Conservation (phyloP, 2,888 invertebrate genomes). For the Apamea anceps region DNA sequence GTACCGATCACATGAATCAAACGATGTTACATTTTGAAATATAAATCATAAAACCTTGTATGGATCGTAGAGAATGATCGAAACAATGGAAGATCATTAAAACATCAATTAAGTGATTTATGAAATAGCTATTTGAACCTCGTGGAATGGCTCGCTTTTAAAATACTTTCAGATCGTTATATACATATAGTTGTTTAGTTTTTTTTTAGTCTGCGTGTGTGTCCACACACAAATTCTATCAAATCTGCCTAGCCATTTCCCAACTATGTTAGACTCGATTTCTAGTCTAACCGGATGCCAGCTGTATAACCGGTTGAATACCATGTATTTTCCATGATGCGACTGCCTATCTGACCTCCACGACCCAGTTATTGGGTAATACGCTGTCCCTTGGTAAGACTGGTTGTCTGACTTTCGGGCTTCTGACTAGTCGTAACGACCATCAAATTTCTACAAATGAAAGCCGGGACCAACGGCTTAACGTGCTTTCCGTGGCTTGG, state of each 20-base stretch:
- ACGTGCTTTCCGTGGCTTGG: no score
- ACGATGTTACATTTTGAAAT: conserved; percentile 7
- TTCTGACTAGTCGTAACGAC: no score
- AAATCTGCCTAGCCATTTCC: background rate
- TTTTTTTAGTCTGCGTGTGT: background rate
- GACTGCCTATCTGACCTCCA: no score
- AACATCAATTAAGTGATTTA: conserved; percentile 49
- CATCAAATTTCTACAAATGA: no score
- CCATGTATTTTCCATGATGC: background rate
- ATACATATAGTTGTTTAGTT: background rate
- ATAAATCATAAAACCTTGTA: conserved; percentile 44
- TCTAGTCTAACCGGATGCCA: background rate
- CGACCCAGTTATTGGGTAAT: no score
- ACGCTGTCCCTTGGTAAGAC: no score
- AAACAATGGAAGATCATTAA: conserved; percentile 56
- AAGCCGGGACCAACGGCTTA: no score
- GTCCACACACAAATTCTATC: background rate
- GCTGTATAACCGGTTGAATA: background rate
- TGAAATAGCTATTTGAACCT: background rate
- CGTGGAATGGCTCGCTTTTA: background rate
- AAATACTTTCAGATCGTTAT: background rate
- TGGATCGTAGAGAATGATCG: conserved; percentile 20
- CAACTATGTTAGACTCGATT: no score
- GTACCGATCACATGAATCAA: conserved; percentile 20
- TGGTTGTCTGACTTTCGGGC: no score